Evolutionary conservation across 2,797 vertebrate genomes (phyloP).

Genomic region (Threskiornis aethiopicus): DNA sequence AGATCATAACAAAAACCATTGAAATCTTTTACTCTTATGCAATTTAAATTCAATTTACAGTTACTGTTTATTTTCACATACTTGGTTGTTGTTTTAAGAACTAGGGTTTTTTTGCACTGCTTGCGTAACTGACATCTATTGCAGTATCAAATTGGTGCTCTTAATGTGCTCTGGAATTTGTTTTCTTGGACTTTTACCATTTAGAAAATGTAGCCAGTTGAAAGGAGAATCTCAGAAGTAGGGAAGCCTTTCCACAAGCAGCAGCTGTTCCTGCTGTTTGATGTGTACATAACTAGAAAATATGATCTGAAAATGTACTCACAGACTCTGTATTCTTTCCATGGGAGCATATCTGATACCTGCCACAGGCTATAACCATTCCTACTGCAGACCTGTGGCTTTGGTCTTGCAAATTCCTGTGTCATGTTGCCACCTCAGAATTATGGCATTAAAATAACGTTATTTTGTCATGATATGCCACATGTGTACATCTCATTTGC

Average conservation of each 20-base stretch:
- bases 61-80: conserved; percentile 66
- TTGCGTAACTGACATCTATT: conserved; percentile 46
- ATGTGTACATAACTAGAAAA: neutral
- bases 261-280: conserved; percentile 8
- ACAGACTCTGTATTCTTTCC: neutral
- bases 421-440: neutral
- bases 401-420: neutral
- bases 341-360: neutral
- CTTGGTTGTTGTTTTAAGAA: conserved; percentile 57
- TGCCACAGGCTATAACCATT: neutral
- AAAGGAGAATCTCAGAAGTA: neutral
- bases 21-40: conserved; percentile 55
- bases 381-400: neutral
- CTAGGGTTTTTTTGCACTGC: neutral
- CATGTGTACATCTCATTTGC: neutral
- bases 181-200: neutral
- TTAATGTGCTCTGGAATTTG: conserved; percentile 30
- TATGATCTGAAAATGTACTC: neutral
- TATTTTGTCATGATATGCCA: neutral
- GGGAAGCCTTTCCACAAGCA: neutral
- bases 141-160: conserved; percentile 23
- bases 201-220: neutral
- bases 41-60: conserved; percentile 70
- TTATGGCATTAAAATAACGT: neutral
- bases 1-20: conserved; percentile 25